Evolutionary conservation across 2,888 invertebrate species (phyloP).

Genomic region (Xanthorhoe spadicearia): DNA sequence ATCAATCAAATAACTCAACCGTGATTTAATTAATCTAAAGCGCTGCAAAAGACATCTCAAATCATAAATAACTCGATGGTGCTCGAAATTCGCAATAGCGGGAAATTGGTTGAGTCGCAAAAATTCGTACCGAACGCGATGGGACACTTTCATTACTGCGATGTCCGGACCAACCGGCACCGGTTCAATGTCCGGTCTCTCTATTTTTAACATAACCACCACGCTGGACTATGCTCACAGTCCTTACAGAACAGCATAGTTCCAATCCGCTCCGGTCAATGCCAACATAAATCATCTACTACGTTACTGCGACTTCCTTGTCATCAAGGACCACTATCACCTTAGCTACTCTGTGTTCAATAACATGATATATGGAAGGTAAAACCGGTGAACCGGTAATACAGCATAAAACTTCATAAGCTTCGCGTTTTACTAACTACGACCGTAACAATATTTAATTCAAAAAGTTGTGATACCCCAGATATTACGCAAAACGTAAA

Average conservation of each 20-base stretch:
- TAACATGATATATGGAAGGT: not conserved
- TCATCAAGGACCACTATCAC: too few species aligned
- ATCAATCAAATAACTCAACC: conserved; percentile 21
- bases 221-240: conserved; percentile 48
- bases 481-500: conserved; percentile 10
- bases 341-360: not conserved
- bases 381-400: not conserved
- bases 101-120: conserved; percentile 71
- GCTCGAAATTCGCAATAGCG: conserved; percentile 50
- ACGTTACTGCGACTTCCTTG: not conserved
- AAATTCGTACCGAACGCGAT: conserved; percentile 61
- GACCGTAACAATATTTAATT: conserved; percentile 16
- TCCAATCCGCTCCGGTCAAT: not conserved
- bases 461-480: conserved; percentile 21
- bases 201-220: conserved; percentile 76
- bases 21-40: conserved; percentile 39
- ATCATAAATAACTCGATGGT: conserved; percentile 44
- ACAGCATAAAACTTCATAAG: conserved; percentile 1
- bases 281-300: not conserved
- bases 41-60: conserved; percentile 38
- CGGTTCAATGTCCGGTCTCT: conserved; percentile 80
- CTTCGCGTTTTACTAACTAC: conserved; percentile 10
- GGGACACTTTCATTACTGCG: conserved; percentile 78
- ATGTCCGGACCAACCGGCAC: conserved; percentile 72
- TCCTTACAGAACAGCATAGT: conserved; percentile 15